phyloP scores from a whole-genome alignment of 92 coral and sea anemone genomes.

The Parazoanthus swiftii region DNA sequence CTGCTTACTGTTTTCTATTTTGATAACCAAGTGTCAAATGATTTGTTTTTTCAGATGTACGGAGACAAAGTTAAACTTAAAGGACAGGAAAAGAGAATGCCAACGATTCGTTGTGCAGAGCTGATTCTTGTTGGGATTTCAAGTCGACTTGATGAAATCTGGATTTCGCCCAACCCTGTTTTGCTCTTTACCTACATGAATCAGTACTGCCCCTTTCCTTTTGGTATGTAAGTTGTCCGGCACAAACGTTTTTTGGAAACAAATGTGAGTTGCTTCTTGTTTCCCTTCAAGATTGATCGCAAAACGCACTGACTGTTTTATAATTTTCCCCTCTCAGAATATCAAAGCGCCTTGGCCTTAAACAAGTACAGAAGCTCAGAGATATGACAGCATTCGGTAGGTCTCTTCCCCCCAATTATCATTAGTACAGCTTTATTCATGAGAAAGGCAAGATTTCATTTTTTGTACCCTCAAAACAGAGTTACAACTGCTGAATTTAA shows the following conservation, averaged over 20 bases:
- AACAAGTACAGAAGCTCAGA: constrained; percentile 69
- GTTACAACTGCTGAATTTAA: too few species aligned
- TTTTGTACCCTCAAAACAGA: too few species aligned
- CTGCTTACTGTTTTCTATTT: too few species aligned
- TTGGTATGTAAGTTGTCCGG: constrained; percentile 62
- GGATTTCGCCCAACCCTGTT: constrained; percentile 84
- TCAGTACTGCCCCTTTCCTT: constrained; percentile 77
- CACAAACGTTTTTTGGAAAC: background rate
- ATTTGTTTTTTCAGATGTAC: constrained; percentile 20
- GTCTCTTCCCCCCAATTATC: background rate
- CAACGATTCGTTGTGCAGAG: constrained; percentile 71
- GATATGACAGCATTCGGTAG: constrained; percentile 28
- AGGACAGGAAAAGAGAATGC: constrained; percentile 67
- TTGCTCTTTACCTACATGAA: constrained; percentile 66
- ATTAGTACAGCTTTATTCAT: background rate
- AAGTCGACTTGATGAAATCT: constrained; percentile 83
- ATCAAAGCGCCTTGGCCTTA: constrained; percentile 74
- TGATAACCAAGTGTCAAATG: background rate
- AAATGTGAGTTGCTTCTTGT: background rate
- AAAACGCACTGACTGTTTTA: background rate
- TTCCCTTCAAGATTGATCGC: background rate
- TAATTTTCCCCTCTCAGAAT: constrained; percentile 49
- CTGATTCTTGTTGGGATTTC: constrained; percentile 74
- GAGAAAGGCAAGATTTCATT: background rate
- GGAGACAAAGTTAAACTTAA: constrained; percentile 45